These are phyloP conservation scores for Otolemur crassicaudatus DNA, from an alignment of 2,797 vertebrate genomes.

Conservation along the genomic window DNA sequence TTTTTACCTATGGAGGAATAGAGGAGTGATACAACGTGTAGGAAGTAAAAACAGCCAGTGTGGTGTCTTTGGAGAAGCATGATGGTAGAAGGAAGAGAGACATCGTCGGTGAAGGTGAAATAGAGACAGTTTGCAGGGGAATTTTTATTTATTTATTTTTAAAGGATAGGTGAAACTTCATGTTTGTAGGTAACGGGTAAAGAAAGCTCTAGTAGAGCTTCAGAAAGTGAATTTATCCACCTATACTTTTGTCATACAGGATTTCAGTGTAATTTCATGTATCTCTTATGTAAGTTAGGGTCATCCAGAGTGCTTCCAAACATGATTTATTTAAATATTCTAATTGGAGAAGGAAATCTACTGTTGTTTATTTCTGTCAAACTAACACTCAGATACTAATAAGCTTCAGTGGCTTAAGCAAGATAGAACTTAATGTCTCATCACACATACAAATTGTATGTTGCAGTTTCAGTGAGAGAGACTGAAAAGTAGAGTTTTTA, in stretches of 20 bases:
- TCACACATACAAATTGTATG: neutral
- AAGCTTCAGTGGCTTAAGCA: constrained; percentile 1
- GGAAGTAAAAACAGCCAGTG: neutral
- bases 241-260: neutral
- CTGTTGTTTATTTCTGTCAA: neutral
- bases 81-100: neutral
- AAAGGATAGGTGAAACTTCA: neutral
- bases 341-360: constrained; percentile 46
- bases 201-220: neutral
- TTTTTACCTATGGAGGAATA: neutral
- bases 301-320: constrained; percentile 13
- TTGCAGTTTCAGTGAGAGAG: neutral
- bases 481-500: constrained; percentile 32
- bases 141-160: neutral
- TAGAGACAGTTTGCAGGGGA: neutral
- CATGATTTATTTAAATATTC: neutral
- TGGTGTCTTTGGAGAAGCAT: neutral
- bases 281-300: neutral
- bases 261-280: neutral
- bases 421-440: neutral
- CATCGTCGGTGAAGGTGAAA: neutral
- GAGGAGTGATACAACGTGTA: neutral
- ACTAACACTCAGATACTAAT: constrained; percentile 5
- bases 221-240: neutral
- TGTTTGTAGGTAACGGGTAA: neutral